Conservation (phyloP, 2,888 invertebrate genomes). For the Sphaeridia pumilis region DNA sequence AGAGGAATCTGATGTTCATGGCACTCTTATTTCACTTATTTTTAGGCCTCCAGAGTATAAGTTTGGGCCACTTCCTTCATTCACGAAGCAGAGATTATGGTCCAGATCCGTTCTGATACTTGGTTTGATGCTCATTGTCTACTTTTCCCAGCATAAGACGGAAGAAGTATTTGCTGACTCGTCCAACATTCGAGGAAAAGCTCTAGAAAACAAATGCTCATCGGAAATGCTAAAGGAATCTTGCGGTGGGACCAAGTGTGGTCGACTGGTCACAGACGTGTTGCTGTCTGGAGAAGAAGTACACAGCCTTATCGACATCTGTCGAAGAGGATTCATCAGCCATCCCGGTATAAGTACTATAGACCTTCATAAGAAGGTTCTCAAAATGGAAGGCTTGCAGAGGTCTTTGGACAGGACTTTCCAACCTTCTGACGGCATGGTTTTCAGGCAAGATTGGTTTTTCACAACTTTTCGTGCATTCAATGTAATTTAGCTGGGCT, state of each 20-base stretch:
- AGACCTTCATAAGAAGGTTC: constrained; percentile 3
- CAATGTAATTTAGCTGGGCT: too few species aligned
- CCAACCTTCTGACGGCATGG: constrained; percentile 1
- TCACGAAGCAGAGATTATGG: constrained; percentile 11
- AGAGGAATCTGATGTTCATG: too few species aligned
- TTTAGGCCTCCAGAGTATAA: constrained; percentile 35
- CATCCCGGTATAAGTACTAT: constrained; percentile 10
- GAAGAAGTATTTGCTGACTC: constrained; percentile 14
- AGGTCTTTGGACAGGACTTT: constrained; percentile 3
- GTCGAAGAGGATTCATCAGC: constrained; percentile 47
- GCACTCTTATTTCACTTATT: too few species aligned
- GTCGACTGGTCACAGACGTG: constrained; percentile 64
- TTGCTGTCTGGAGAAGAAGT: constrained; percentile 58
- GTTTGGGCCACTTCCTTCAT: constrained; percentile 6
- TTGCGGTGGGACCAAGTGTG: constrained; percentile 50
- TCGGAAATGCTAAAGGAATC: not conserved
- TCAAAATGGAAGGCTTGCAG: constrained; percentile 5
- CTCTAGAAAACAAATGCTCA: constrained; percentile 9
- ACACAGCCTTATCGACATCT: constrained; percentile 54
- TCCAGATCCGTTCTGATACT: constrained; percentile 9
- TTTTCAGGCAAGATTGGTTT: constrained; percentile 13
- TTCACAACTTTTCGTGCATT: too few species aligned
- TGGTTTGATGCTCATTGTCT: constrained; percentile 12
- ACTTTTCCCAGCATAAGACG: constrained; percentile 11
- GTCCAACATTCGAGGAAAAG: constrained; percentile 4